Percentiles rank a stretch among this genome's conserved stretches.
phyloP scores from a whole-genome alignment of 2,113 vertebrate species.

The Emydocephalus ijimae region DNA sequence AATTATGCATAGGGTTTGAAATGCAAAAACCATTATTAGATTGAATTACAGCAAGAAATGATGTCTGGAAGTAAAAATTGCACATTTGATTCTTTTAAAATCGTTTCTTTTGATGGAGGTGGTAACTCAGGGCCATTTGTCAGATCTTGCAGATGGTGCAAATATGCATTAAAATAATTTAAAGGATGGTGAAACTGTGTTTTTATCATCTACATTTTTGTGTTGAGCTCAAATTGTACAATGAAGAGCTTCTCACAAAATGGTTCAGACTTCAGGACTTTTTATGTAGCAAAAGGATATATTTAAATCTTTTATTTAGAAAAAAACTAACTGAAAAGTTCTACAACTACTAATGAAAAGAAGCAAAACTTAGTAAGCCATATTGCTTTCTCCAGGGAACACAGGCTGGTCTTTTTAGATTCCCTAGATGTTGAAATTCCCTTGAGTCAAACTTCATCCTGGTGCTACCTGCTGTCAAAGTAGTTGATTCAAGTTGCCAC shows the following conservation, averaged over 20 bases:
- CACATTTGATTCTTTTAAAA: not conserved
- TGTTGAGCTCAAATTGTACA: not conserved
- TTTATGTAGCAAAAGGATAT: not conserved
- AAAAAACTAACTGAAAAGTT: not conserved
- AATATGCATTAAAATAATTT: conserved; percentile 39
- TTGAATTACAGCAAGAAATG: conserved; percentile 8
- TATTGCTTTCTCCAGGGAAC: not conserved
- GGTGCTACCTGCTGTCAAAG: not conserved
- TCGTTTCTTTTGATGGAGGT: not conserved
- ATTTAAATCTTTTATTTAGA: not conserved
- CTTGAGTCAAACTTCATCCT: not conserved
- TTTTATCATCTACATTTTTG: conserved; percentile 3
- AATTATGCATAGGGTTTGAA: conserved; percentile 10
- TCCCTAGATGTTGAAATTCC: not conserved
- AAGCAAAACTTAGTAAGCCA: not conserved
- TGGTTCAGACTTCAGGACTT: not conserved
- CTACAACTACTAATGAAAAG: not conserved
- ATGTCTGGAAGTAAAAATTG: not conserved
- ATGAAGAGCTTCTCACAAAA: not conserved
- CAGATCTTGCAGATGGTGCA: conserved; percentile 24
- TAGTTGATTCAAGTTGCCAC: not conserved
- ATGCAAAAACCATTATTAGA: conserved; percentile 5
- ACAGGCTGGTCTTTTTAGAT: not conserved
- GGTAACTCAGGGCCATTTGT: not conserved
- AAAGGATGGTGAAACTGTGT: conserved; percentile 28